phyloP scores from a whole-genome alignment of 2,888 invertebrate genomes.

The Panopea generosa region DNA sequence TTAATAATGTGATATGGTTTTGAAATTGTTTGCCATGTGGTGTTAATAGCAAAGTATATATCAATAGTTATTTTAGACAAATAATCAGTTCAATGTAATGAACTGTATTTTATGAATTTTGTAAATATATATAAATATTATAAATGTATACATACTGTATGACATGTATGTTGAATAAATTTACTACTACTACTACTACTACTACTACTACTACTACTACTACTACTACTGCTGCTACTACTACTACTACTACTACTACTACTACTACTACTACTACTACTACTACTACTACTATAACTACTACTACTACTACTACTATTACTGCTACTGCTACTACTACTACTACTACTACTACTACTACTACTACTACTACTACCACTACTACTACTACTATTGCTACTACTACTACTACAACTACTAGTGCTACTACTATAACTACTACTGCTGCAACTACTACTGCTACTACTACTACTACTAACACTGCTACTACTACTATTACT shows the following conservation, averaged over 20 bases:
- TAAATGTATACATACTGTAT: too few relatives aligned
- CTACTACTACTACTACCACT: slow-evolving; percentile 45
- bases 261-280: slow-evolving; percentile 8
- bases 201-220: slow-evolving; percentile 9
- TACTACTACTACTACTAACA: slow-evolving; percentile 23
- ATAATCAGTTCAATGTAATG: too few relatives aligned
- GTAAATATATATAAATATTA: too few relatives aligned
- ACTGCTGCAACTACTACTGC: slow-evolving; percentile 23
- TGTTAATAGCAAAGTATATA: too few relatives aligned
- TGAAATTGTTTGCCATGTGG: too few relatives aligned
- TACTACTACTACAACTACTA: slow-evolving; percentile 37
- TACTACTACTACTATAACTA: slow-evolving; percentile 1
- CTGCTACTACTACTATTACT: slow-evolving; percentile 29
- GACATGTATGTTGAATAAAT: too few relatives aligned
- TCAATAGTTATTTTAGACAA: too few relatives aligned
- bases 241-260: slow-evolving; percentile 8
- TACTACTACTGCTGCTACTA: not conserved
- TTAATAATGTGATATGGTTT: too few relatives aligned
- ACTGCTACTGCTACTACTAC: slow-evolving; percentile 39
- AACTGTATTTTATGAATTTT: too few relatives aligned
- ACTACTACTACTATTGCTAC: slow-evolving; percentile 34
- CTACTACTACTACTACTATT: not conserved
- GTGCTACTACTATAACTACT: too few relatives aligned
- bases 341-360: slow-evolving; percentile 40
- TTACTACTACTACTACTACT: slow-evolving; percentile 31